Percentiles rank a stretch among this genome's conserved stretches.
Conservation (phyloP, 1,140 invertebrate species). For the Diorhabda carinulata region DNA sequence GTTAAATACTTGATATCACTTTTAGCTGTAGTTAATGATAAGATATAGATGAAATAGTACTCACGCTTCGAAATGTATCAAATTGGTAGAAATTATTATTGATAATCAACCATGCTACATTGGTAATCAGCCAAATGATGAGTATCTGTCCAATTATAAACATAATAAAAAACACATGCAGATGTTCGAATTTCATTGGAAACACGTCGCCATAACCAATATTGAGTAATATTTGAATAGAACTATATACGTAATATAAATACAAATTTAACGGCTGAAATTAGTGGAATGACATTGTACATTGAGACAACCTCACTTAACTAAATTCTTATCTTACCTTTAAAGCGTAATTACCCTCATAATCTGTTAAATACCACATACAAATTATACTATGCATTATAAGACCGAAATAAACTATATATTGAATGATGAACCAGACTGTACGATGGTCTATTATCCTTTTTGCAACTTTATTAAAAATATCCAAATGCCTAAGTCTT, state of each 20-base stretch:
- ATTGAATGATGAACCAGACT: not conserved
- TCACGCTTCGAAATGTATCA: not conserved
- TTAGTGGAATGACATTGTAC: no score
- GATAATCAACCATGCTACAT: constrained; percentile 46
- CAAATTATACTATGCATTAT: constrained; percentile 2
- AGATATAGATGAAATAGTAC: no score
- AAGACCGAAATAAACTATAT: not conserved
- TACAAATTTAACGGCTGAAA: constrained; percentile 41
- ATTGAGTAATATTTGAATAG: constrained; percentile 48
- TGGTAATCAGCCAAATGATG: constrained; percentile 47
- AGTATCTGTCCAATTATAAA: constrained; percentile 48
- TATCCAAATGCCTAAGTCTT: constrained; percentile 9
- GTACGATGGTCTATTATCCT: not conserved
- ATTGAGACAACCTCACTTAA: no score
- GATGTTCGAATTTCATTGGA: constrained; percentile 46
- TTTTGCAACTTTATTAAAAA: not conserved
- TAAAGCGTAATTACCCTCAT: not conserved
- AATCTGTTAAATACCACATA: not conserved
- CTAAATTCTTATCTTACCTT: no score
- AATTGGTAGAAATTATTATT: constrained; percentile 39
- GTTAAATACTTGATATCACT: no score
- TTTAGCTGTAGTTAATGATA: no score
- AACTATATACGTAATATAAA: constrained; percentile 47
- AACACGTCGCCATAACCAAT: constrained; percentile 49
- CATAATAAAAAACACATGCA: constrained; percentile 44